Evolutionary conservation across 2,888 invertebrate species (phyloP).

Genomic region (Sylvicola cinctus): DNA sequence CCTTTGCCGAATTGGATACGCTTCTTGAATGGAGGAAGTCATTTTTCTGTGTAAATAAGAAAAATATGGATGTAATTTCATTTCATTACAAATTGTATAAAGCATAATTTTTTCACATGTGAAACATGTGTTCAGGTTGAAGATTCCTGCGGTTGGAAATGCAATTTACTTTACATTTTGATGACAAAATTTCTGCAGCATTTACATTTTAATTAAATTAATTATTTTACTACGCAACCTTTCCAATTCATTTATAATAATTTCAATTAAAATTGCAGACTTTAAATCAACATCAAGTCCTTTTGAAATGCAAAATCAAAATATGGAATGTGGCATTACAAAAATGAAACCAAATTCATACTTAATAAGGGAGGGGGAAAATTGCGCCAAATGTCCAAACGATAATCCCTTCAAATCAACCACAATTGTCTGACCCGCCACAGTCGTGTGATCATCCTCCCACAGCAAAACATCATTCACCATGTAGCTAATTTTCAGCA

Average conservation of each 20-base stretch:
- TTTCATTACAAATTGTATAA: too few relatives aligned
- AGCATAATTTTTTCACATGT: too few relatives aligned
- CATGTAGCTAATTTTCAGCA: slow-evolving; percentile 15
- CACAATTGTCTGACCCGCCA: slow-evolving; percentile 27
- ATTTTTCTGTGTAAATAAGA: slow-evolving; percentile 7
- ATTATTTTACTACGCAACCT: too few relatives aligned
- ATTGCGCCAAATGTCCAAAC: slow-evolving; percentile 29
- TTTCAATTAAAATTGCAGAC: too few relatives aligned
- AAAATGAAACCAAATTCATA: slow-evolving; percentile 23
- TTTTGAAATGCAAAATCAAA: background rate
- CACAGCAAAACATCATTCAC: slow-evolving; percentile 25
- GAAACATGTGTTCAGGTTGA: too few relatives aligned
- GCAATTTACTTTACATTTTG: too few relatives aligned
- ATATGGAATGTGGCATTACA: background rate
- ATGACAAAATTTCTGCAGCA: too few relatives aligned
- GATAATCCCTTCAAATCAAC: slow-evolving; percentile 30
- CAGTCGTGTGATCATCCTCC: slow-evolving; percentile 30
- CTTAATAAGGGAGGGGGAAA: slow-evolving; percentile 31
- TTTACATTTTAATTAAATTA: too few relatives aligned
- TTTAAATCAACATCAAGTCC: too few relatives aligned
- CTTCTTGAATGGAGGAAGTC: slow-evolving; percentile 24
- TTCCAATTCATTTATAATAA: too few relatives aligned
- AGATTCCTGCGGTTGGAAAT: too few relatives aligned
- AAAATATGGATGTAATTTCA: slow-evolving; percentile 1
- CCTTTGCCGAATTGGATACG: slow-evolving; percentile 34